phyloP scores from a whole-genome alignment of 2,797 vertebrate species.

The Tokudaia muenninki region DNA sequence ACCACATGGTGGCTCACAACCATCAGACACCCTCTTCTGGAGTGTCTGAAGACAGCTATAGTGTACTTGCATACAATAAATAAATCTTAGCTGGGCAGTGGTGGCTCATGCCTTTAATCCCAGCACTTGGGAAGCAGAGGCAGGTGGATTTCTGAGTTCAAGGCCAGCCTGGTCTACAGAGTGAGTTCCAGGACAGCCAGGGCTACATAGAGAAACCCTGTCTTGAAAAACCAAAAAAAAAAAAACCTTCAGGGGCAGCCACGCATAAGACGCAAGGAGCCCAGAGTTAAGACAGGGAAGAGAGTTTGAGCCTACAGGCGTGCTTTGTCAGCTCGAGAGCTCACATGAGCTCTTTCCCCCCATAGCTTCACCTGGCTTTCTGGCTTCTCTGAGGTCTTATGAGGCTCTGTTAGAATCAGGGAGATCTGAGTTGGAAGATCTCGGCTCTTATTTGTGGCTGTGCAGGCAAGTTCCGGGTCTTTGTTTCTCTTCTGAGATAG shows the following conservation, averaged over 20 bases:
- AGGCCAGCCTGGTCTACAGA: too few relatives aligned
- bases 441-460: background rate
- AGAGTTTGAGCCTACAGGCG: background rate
- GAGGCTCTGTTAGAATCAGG: background rate
- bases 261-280: background rate
- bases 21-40: too few relatives aligned
- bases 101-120: too few relatives aligned
- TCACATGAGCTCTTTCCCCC: background rate
- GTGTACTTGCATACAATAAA: too few relatives aligned
- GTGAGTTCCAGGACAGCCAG: too few relatives aligned
- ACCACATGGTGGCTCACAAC: too few relatives aligned
- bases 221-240: too few relatives aligned
- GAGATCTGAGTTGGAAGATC: background rate
- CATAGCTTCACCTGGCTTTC: background rate
- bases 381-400: background rate
- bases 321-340: background rate
- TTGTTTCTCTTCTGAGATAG: background rate
- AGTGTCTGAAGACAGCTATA: too few relatives aligned
- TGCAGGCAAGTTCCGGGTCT: background rate
- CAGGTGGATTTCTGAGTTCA: too few relatives aligned
- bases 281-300: background rate
- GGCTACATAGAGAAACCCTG: too few relatives aligned
- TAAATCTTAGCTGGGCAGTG: too few relatives aligned
- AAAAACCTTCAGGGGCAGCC: rapidly evolving
- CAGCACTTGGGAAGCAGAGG: too few relatives aligned